Base-by-base conservation (phyloP, 2,888 invertebrate genomes). In the Ormia ochracea region DNA sequence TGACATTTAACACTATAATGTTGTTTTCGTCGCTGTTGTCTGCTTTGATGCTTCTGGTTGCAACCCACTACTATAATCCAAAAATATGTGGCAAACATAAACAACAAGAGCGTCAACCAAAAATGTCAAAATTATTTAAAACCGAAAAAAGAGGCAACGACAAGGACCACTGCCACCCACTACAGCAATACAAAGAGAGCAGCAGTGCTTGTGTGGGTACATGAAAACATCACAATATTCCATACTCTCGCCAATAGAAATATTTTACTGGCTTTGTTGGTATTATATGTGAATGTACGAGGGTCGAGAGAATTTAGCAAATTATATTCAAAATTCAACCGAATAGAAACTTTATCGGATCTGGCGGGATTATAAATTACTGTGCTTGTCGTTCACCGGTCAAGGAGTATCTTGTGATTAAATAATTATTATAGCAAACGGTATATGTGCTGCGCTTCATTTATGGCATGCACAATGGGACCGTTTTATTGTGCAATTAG, bases 111-210 rank as follows among this genome's bases (percentile, higher is more conserved):
- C 31, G 50, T 43, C 41, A 75, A 75, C 66, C 75, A 43, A 68
- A 63, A 63, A 63, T 77, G 63, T 77, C 76, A 70, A 70, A 77
- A 77, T 65, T 63, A 63, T 65, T 56, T 54, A 41, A 33, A 63
- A 56, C 19, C 45, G 28, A 21, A 50, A 52, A 26, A 33, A 23
- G 1, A 12, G 2, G 63, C 41, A 43, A 12, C 21, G 23, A 9
- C 14, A 50, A 38, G 36, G 28, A 19, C n/a, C 26, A 6, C 12
- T 36, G 17, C 23, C 48, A 59, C 9, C 36, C 19, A 54, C 52
- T 3, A 28, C 58, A 58, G n/a, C 19, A 26, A 28, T n/a, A 38
- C 17, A 48, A 19, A 28, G 19, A 26, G 21, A 17, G 3, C 10
- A 33, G 10, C 7, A 12, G 56, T 10, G 12, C 56, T 31, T 56